Evolutionary conservation across 1,140 invertebrate genomes (phyloP), one percentile per base, ranked within the genome.

Genomic region (Brachionus rubens): DNA sequence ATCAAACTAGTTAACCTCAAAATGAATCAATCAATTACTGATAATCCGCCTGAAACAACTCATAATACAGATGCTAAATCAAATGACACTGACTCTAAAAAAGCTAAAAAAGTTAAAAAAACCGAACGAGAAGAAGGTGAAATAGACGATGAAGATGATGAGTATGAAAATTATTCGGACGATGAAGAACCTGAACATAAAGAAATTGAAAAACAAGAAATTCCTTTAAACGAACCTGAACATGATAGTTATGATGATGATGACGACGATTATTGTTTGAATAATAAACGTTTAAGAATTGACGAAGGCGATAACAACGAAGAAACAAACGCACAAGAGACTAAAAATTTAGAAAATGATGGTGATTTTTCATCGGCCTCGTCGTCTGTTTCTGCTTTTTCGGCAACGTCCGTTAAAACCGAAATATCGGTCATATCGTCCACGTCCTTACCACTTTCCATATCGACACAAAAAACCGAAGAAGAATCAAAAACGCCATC

Each of bases 251-350:
- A 50, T 28, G 68, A 72, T 12, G 43, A 48, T 2, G 68, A 72
- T 16, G 68, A 72, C 7, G 68, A 72, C 28, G 68, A 72, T 19
- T 19, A 30, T 36, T 43, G 28, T 7, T n/a, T 54, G 1, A 72
- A 36, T 36, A 72, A 72, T 48, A 72, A 72, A 48, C 28, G 68
- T 4, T 26, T 72, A 16, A 72, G 40, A 30, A 72, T 72, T 7
- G 68, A 72, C 46, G 68, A 72, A 48, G 36, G 68, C 28, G 68
- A 46, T 46, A 46, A 46, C 14, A 46, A 46, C 14, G 21, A 9
- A 9, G 2, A 56, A 5, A 56, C 5, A 10, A 28, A 50, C 9
- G 28, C 9, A 7, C 68, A 48, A 48, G 65, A 48, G 41, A 19
- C 36, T 7, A 70, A 70, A 48, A 70, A 30, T 70, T 14, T 50